Evolutionary conservation across 2,888 invertebrate genomes (phyloP), one percentile per base, ranked within the genome.

Genomic region (Ametastegia equiseti): DNA sequence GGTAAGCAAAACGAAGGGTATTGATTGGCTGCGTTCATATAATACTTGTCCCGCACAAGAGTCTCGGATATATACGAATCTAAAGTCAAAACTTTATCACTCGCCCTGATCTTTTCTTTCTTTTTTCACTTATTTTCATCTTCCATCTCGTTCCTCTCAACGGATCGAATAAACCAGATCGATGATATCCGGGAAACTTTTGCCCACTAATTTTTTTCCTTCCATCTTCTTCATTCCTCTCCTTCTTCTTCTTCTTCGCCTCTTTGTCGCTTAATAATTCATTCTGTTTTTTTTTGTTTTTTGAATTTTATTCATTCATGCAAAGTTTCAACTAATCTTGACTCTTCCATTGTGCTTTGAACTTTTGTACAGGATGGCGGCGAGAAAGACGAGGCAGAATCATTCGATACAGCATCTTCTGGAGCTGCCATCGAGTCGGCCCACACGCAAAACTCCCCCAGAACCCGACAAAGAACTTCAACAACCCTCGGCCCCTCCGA

Each of bases 371-470:
- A 91, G 92, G 87, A 92, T 92, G 92, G 92, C 92, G 88, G 90
- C 92, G 84, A 91, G 92, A 87, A 93, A 92, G 88, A 93, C 92
- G 83, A 91, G 92, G 84, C 92, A 93, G 86, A 92, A 92, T 86
- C 93, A 93, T 88, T 93, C 93, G 82, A 93, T 93, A 86, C 93
- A 93, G 89, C 92, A 93, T 88, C 92, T 93, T 80, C 90, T 93
- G 88, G 92, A 93, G 87, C 91, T 93, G 85, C 89, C 92, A 80
- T 92, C 92, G 84, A 92, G 92, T 83, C 91, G 92, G 83, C 90
- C 92, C 84, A 89, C 88, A 81, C 69, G 80, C 36, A 50, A 75
- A 47, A 78, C 85, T 86, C 83, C 86, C 86, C 81, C 84, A 85
- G 81, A 86, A 84, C 83, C 87, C 80, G 78, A 83, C 82, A 84